Evolutionary conservation across 2,888 invertebrate genomes (phyloP).

Genomic region (Philereme vetulata): DNA sequence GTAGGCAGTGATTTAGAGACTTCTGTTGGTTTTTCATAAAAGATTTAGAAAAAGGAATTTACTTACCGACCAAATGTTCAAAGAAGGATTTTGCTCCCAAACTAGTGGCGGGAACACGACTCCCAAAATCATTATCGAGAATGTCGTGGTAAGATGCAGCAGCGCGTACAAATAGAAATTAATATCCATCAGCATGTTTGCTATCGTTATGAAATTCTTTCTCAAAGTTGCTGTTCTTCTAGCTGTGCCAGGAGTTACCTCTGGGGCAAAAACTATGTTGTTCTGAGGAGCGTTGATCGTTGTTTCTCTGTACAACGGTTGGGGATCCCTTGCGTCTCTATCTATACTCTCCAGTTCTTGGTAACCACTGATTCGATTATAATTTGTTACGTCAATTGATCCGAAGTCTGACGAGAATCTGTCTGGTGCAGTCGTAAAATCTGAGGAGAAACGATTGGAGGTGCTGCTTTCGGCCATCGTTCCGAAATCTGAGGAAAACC

Average conservation of each 20-base stretch:
- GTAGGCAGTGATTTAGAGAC: background rate
- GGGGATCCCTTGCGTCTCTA: constrained; percentile 65
- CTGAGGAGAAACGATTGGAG: constrained; percentile 49
- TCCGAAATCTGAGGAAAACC: constrained; percentile 58
- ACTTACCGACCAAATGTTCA: constrained; percentile 76
- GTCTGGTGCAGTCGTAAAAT: constrained; percentile 46
- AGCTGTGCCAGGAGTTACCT: constrained; percentile 68
- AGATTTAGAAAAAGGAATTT: background rate
- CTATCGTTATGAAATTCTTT: constrained; percentile 73
- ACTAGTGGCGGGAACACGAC: constrained; percentile 81
- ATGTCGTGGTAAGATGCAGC: constrained; percentile 80
- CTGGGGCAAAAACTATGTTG: constrained; percentile 64
- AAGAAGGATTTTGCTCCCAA: constrained; percentile 69
- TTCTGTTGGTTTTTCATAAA: background rate
- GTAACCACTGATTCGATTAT: constrained; percentile 61
- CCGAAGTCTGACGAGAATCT: constrained; percentile 70
- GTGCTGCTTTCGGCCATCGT: constrained; percentile 48
- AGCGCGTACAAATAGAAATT: constrained; percentile 84
- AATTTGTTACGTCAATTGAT: constrained; percentile 58
- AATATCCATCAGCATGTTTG: constrained; percentile 69
- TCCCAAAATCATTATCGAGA: constrained; percentile 78
- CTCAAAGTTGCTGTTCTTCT: constrained; percentile 72
- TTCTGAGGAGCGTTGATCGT: constrained; percentile 74
- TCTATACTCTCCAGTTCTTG: constrained; percentile 75
- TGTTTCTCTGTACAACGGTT: constrained; percentile 82